phyloP scores from a whole-genome alignment of 1,140 invertebrate genomes.

The Brachionus rubens region DNA sequence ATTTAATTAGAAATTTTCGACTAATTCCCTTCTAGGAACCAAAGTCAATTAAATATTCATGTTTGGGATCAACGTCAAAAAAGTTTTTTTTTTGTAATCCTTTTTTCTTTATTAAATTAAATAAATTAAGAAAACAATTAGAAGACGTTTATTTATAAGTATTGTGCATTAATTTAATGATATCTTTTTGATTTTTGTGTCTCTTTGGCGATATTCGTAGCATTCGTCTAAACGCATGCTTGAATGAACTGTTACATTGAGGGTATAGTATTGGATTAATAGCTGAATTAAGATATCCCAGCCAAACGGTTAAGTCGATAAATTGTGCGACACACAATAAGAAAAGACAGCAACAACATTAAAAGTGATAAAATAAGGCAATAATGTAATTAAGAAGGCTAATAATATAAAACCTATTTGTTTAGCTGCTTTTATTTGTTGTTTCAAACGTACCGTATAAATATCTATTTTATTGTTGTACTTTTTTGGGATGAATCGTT shows the following conservation, averaged over 20 bases:
- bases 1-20: too few species aligned
- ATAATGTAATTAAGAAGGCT: slow-evolving; percentile 90
- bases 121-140: too few species aligned
- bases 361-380: slow-evolving; percentile 95
- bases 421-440: slow-evolving; percentile 53
- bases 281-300: slow-evolving; percentile 92
- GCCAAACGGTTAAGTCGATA: slow-evolving; percentile 92
- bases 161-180: slow-evolving; percentile 28
- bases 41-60: too few species aligned
- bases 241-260: slow-evolving; percentile 84
- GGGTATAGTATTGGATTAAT: slow-evolving; percentile 77
- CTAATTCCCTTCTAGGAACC: too few species aligned
- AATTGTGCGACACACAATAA: slow-evolving; percentile 78
- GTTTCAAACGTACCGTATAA: slow-evolving; percentile 11
- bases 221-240: slow-evolving; percentile 71
- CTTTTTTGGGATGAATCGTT: not conserved
- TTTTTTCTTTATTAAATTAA: too few species aligned
- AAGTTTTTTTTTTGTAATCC: too few species aligned
- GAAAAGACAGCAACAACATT: slow-evolving; percentile 89
- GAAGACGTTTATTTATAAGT: slow-evolving; percentile 12
- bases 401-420: slow-evolving; percentile 58
- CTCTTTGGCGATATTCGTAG: slow-evolving; percentile 49
- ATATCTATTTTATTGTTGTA: not conserved
- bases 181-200: slow-evolving; percentile 44
- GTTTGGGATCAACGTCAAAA: too few species aligned